phyloP scores from a whole-genome alignment of 1,140 invertebrate species.

The Bathynomus jamesi region DNA sequence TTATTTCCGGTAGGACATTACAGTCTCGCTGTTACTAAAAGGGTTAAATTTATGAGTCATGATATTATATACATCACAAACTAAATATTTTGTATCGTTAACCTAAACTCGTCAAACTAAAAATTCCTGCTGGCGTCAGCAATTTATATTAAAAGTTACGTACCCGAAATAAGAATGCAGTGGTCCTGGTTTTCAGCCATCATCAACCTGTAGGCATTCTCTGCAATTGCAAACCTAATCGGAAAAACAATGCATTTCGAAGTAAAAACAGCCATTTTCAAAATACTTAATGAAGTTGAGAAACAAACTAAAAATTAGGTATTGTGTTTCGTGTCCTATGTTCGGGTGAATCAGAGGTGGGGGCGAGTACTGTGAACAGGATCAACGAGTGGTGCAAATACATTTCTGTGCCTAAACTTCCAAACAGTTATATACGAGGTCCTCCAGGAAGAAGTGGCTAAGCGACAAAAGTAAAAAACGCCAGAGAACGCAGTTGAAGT shows the following conservation, averaged over 20 bases:
- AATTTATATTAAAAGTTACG: too few relatives aligned
- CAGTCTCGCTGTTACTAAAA: too few relatives aligned
- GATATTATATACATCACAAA: too few relatives aligned
- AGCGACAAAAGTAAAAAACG: too few relatives aligned
- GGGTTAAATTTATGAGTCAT: too few relatives aligned
- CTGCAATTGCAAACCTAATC: constrained; percentile 74
- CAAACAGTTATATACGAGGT: too few relatives aligned
- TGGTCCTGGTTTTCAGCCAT: constrained; percentile 75
- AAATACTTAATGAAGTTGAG: background rate
- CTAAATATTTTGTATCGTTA: too few relatives aligned
- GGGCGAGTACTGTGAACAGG: background rate
- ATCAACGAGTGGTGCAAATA: background rate
- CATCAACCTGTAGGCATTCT: constrained; percentile 75
- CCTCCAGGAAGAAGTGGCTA: too few relatives aligned
- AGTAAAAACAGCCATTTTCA: background rate
- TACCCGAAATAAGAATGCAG: constrained; percentile 87
- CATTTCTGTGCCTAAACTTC: background rate
- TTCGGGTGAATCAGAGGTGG: background rate
- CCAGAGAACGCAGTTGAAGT: too few relatives aligned
- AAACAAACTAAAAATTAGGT: background rate
- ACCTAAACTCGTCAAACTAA: too few relatives aligned
- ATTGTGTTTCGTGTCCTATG: background rate
- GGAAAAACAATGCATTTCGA: constrained; percentile 21
- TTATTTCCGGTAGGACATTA: too few relatives aligned
- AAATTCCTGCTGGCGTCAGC: too few relatives aligned